Base-by-base conservation (phyloP, 2,888 invertebrate species). In the Oxytorus armatus region DNA sequence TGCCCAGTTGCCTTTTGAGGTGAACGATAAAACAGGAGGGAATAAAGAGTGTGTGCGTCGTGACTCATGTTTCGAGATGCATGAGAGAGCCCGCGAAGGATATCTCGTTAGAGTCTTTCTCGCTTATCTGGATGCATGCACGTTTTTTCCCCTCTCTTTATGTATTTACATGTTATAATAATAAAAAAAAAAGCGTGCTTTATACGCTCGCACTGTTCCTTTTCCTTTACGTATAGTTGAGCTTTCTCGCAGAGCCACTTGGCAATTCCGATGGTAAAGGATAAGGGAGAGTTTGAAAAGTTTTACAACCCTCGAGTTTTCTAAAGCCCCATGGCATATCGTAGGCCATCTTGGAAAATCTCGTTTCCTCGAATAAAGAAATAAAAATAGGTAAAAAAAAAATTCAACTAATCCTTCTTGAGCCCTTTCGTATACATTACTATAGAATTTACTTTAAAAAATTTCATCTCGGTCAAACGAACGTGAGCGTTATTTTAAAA, bases 251-350 rank as follows among this genome's bases (percentile, higher is more conserved):
- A 33, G 42, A 25, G 53, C 23, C 29, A 25, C 57, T 69, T 44
- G 18, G 23, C 29, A 18, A 69, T 69, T 69, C 57, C 69, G 69
- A 69, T 69, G 69, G 39, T 25, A 68, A 42, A 42, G 11, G 49
- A 18, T 3, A 42, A 18, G 10, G 0, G 39, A 33, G 53, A 25
- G 39, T 68, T 53, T 68, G 39, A 68, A 68, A 68, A 68, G 14
- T 53, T 53, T 23, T 23, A 51, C 36, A 21, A 8, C 53, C 42
- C 39, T 39, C 11, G 53, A 68, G 23, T 53, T 68, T 25, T 53
- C 3, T 23, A n/a, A 51, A 36, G 23, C 16, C 44, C n/a, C 25
- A 44, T 47, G 42, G 16, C 14, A 61, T 21, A 23, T 7, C 11
- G 23, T 21, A 23, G 23, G 21, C n/a, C 23, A 23, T 23, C 1